Conservation (phyloP, 1,140 invertebrate genomes). For the Drosophila mojavensis region DNA sequence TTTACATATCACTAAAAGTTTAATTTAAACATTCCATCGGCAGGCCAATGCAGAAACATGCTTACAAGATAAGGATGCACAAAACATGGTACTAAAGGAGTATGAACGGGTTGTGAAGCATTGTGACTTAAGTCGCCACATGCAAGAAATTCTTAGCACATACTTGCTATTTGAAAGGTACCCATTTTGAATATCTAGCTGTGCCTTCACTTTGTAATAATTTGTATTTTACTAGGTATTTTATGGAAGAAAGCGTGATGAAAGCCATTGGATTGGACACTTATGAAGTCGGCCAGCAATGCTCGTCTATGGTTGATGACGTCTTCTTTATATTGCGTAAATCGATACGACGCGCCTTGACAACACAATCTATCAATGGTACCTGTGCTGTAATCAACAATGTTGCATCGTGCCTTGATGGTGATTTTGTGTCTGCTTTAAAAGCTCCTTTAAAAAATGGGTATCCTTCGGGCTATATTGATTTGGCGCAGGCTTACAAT, state of each 20-base stretch:
- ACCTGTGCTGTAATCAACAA: slow-evolving; percentile 99
- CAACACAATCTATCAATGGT: slow-evolving; percentile 96
- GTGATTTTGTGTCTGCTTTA: slow-evolving; percentile 92
- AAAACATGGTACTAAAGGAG: slow-evolving; percentile 86
- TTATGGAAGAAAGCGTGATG: slow-evolving; percentile 96
- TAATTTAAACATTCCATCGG: not conserved
- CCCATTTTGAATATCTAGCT: not conserved
- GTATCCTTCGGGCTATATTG: slow-evolving; percentile 94
- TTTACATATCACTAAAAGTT: not conserved
- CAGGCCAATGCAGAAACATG: slow-evolving; percentile 89
- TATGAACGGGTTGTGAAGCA: slow-evolving; percentile 90
- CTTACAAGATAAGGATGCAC: slow-evolving; percentile 85
- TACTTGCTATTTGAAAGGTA: slow-evolving; percentile 96
- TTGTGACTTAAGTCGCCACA: slow-evolving; percentile 91
- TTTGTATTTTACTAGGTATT: slow-evolving; percentile 87
- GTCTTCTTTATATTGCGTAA: slow-evolving; percentile 99
- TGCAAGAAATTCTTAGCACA: slow-evolving; percentile 95
- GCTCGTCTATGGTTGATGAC: slow-evolving; percentile 98
- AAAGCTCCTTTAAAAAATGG: slow-evolving; percentile 91
- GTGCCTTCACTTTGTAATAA: not conserved
- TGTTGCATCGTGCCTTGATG: slow-evolving; percentile 94
- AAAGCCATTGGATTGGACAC: slow-evolving; percentile 96
- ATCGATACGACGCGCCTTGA: slow-evolving; percentile 94
- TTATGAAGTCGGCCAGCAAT: slow-evolving; percentile 88
- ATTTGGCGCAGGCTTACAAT: slow-evolving; percentile 91